These are phyloP conservation scores for Oncorhynchus clarkii DNA, from an alignment of 2,113 vertebrate species.

Conservation along the genomic window DNA sequence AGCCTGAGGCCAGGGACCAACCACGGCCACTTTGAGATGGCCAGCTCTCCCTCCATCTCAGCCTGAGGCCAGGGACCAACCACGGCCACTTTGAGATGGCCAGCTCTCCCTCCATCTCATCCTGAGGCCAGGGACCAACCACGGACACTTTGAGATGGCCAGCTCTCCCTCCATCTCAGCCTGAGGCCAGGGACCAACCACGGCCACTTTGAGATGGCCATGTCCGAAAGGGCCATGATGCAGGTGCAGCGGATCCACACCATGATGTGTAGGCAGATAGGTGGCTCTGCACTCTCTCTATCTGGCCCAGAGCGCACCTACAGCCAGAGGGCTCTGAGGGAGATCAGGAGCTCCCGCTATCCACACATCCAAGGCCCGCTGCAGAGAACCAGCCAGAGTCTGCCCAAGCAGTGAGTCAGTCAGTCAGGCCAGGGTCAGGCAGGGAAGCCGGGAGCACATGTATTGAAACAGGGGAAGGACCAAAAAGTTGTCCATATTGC, in stretches of 20 bases:
- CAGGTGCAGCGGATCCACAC: slow-evolving; percentile 44
- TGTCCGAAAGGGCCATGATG: slow-evolving; percentile 36
- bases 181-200: too few species aligned
- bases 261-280: slow-evolving; percentile 54
- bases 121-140: too few species aligned
- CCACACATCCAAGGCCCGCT: slow-evolving; percentile 15
- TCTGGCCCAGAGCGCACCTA: slow-evolving; percentile 7
- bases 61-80: too few species aligned
- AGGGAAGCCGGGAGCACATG: too few species aligned
- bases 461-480: too few species aligned
- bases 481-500: neutral
- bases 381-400: slow-evolving; percentile 41
- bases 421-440: neutral
- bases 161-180: too few species aligned
- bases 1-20: slow-evolving; percentile 27
- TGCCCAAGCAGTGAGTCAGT: slow-evolving; percentile 28
- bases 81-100: too few species aligned
- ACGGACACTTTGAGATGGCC: too few species aligned
- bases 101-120: too few species aligned
- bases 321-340: neutral
- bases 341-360: neutral
- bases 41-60: too few species aligned
- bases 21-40: slow-evolving; percentile 24
- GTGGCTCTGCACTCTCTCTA: too few species aligned
- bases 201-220: too few species aligned